Percentiles rank a stretch among this genome's conserved stretches.
phyloP scores from a whole-genome alignment of 30 jellyfish, hydroid and myxozoan genomes.

The Rhopilema esculentum region DNA sequence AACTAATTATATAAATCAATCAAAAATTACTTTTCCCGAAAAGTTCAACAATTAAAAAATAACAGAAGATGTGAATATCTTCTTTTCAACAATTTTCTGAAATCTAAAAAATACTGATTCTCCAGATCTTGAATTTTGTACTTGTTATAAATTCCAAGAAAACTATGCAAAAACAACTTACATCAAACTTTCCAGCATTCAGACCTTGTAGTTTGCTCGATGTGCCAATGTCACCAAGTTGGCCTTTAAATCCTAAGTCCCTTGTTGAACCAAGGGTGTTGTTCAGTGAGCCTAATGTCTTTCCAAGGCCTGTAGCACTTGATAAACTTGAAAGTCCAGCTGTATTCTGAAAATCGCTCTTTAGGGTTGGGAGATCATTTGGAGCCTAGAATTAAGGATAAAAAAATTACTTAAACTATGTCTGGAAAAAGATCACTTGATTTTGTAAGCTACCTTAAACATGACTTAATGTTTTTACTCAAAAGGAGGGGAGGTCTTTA shows the following conservation, averaged over 20 bases:
- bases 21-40: too few relatives aligned
- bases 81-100: too few relatives aligned
- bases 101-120: too few relatives aligned
- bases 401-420: not conserved
- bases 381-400: not conserved
- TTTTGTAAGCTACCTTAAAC: too few relatives aligned
- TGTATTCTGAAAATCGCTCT: slow-evolving; percentile 43
- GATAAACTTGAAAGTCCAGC: slow-evolving; percentile 57
- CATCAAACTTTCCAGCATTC: not conserved
- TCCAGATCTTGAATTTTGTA: too few relatives aligned
- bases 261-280: slow-evolving; percentile 65
- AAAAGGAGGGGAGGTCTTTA: too few relatives aligned
- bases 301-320: slow-evolving; percentile 32
- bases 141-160: not conserved
- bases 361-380: slow-evolving; percentile 60
- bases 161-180: not conserved
- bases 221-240: slow-evolving; percentile 16
- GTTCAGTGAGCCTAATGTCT: slow-evolving; percentile 58
- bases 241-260: slow-evolving; percentile 31
- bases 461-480: too few relatives aligned
- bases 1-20: too few relatives aligned
- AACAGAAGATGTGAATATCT: too few relatives aligned
- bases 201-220: not conserved
- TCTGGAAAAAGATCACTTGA: too few relatives aligned
- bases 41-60: too few relatives aligned